These are phyloP conservation scores for Colletes latitarsis DNA, from an alignment of 1,140 invertebrate genomes.

Conservation along the genomic window DNA sequence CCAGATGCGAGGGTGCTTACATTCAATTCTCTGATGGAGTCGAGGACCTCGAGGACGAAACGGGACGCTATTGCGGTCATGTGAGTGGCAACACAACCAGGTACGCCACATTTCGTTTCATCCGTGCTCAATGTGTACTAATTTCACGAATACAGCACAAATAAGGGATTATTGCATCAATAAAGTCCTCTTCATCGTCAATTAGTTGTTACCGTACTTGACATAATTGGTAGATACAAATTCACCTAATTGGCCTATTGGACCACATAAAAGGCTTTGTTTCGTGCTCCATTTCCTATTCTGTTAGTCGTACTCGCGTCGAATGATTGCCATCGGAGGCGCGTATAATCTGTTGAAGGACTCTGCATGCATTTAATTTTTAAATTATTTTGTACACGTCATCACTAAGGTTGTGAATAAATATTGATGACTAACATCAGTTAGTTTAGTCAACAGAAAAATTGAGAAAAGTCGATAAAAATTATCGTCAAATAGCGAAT, in stretches of 20 bases:
- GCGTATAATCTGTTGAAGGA: no score
- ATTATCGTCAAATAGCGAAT: no score
- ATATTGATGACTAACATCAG: no score
- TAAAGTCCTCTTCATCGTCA: neutral
- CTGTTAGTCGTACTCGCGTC: neutral
- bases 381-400: no score
- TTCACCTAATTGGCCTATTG: neutral
- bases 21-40: slow-evolving; percentile 70
- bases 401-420: no score
- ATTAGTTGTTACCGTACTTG: neutral
- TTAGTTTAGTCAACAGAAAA: neutral
- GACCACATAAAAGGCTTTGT: neutral
- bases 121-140: neutral
- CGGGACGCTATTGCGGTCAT: slow-evolving; percentile 74
- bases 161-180: neutral
- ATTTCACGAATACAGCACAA: no score
- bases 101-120: slow-evolving; percentile 46
- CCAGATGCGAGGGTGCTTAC: slow-evolving; percentile 72
- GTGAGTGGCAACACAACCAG: slow-evolving; percentile 73
- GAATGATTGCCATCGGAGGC: neutral
- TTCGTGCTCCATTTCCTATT: neutral
- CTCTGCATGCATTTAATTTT: no score
- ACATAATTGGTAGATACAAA: neutral
- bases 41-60: slow-evolving; percentile 67
- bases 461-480: neutral